Percentiles rank a stretch among this genome's conserved stretches.
Conservation (phyloP, 2,888 invertebrate species). For the Drosophila lutescens region DNA sequence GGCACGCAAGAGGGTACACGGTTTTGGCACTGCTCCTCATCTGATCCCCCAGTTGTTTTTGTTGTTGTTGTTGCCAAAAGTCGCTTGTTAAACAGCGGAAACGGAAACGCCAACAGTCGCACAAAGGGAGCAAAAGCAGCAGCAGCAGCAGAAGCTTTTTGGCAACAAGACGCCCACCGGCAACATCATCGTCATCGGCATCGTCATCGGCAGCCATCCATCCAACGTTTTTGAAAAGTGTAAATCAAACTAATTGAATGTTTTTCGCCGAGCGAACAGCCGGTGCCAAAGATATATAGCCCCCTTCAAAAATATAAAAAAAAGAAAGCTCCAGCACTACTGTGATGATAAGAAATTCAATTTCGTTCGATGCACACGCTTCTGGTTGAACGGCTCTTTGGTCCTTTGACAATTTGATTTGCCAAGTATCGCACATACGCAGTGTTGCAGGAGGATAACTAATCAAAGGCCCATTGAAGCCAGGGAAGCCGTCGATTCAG, state of each 20-base stretch:
- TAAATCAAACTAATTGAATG: constrained; percentile 80
- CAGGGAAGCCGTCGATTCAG: not conserved
- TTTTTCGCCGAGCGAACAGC: constrained; percentile 67
- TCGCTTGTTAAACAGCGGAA: constrained; percentile 78
- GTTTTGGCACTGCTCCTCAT: constrained; percentile 65
- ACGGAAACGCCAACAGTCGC: constrained; percentile 78
- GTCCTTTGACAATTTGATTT: constrained; percentile 30
- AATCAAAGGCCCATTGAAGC: constrained; percentile 10
- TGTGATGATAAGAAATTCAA: constrained; percentile 71
- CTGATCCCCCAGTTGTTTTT: not conserved
- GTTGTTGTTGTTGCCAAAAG: constrained; percentile 63
- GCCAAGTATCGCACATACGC: constrained; percentile 25
- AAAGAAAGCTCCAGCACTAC: not conserved
- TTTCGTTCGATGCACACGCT: constrained; percentile 51
- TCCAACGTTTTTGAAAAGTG: constrained; percentile 58
- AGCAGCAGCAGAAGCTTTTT: constrained; percentile 5
- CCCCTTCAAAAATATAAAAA: constrained; percentile 36
- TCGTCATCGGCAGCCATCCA: constrained; percentile 1
- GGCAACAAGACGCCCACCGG: constrained; percentile 12
- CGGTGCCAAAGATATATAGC: constrained; percentile 54
- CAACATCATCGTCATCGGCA: not conserved
- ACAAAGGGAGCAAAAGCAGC: constrained; percentile 55
- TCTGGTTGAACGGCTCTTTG: constrained; percentile 12
- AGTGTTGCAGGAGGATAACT: not conserved
- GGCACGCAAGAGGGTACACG: constrained; percentile 73